A percentile compares a stretch with the other conserved stretches of the same genome.
phyloP scores from a whole-genome alignment of 1,140 invertebrate species.

The Scaptomyza graminum region DNA sequence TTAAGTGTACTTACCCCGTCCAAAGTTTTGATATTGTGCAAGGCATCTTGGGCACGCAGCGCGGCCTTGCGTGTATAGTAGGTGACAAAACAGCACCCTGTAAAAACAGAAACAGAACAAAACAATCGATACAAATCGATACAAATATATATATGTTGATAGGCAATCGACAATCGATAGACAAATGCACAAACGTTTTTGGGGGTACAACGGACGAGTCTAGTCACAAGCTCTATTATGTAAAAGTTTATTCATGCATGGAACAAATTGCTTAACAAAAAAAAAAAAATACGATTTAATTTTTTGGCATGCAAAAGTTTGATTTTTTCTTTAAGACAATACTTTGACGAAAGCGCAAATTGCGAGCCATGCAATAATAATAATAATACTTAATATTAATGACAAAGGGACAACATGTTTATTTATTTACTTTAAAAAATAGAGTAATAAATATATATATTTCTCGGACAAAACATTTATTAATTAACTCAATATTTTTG shows the following conservation, averaged over 20 bases:
- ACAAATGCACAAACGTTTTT: conserved; percentile 66
- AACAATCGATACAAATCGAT: conserved; percentile 77
- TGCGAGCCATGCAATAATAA: conserved; percentile 59
- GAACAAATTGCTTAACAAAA: too few relatives aligned
- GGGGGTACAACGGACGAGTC: conserved; percentile 50
- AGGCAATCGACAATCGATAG: conserved; percentile 57
- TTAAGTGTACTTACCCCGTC: conserved; percentile 98
- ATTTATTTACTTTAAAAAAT: conserved; percentile 3
- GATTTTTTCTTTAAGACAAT: conserved; percentile 40
- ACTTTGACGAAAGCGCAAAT: conserved; percentile 49
- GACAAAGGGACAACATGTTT: conserved; percentile 40
- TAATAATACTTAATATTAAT: conserved; percentile 38
- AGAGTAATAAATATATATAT: not conserved
- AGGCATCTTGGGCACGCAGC: conserved; percentile 98
- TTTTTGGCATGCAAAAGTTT: conserved; percentile 29
- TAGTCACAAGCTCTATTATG: not conserved
- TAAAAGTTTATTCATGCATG: conserved; percentile 40
- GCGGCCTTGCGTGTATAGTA: conserved; percentile 99
- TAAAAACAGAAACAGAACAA: conserved; percentile 93
- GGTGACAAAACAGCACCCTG: conserved; percentile 99
- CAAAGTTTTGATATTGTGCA: conserved; percentile 99
- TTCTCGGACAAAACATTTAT: conserved; percentile 17
- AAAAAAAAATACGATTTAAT: not conserved
- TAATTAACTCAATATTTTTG: not conserved
- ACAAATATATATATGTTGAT: conserved; percentile 31